phyloP scores from a whole-genome alignment of 2,888 invertebrate genomes.

The Aplocera efformata region DNA sequence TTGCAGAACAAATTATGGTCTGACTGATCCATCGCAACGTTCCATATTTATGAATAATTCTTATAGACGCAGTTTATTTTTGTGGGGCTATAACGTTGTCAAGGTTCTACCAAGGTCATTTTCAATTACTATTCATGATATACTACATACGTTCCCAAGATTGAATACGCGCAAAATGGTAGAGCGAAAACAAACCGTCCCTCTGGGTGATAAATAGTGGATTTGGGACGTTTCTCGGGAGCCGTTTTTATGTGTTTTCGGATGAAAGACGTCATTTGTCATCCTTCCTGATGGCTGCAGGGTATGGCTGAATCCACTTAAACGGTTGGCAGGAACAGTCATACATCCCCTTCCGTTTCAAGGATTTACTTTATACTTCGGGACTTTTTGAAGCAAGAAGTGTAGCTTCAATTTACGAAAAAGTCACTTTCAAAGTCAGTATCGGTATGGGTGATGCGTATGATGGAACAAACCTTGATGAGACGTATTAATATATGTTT shows the following conservation, averaged over 20 bases:
- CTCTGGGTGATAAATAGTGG: conserved; percentile 37
- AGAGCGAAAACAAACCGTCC: conserved; percentile 24
- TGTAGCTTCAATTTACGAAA: background rate
- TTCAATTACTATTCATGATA: conserved; percentile 12
- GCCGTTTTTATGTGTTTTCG: conserved; percentile 40
- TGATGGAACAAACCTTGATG: background rate
- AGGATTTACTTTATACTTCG: conserved; percentile 4
- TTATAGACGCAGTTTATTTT: too few relatives aligned
- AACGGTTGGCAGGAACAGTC: conserved; percentile 18
- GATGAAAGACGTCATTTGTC: conserved; percentile 45
- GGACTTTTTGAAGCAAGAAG: background rate
- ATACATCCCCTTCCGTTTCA: conserved; percentile 18
- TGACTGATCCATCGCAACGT: too few relatives aligned
- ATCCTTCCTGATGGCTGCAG: conserved; percentile 29
- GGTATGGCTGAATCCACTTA: conserved; percentile 28
- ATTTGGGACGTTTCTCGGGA: conserved; percentile 28
- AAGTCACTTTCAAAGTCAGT: conserved; percentile 3
- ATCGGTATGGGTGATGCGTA: conserved; percentile 8
- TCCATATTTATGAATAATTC: too few relatives aligned
- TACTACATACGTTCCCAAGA: conserved; percentile 18
- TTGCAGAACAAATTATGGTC: conserved; percentile 2
- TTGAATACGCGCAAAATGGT: conserved; percentile 23
- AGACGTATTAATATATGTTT: background rate
- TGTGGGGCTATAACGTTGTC: too few relatives aligned
- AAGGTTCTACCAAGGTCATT: conserved; percentile 8